Base-by-base conservation (phyloP, 1,140 invertebrate genomes). In the Pogonomyrmex barbatus region DNA sequence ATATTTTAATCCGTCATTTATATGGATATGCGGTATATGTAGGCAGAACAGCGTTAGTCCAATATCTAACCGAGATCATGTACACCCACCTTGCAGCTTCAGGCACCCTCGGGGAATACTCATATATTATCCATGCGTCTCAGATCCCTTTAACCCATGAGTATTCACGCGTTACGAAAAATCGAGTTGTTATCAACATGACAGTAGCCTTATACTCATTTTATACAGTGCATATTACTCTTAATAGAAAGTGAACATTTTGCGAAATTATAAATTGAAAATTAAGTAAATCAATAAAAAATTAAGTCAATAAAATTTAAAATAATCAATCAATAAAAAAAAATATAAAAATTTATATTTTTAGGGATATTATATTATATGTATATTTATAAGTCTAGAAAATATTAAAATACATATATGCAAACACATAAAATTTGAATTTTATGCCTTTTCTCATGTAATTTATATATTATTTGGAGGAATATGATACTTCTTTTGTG, bases 231-330 rank as follows among this genome's bases (percentile, higher is more conserved):
- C 30, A 45, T 4, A 4, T 52, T 33, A 30, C 30, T 79, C 3
- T 68, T 3, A 52, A 78, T 50, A 52, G 54, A 79, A 79, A 50
- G 36, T 33, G 14, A 10, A 63, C 52, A 81, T 56, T 68, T 39
- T 56, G 14, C 4, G 2, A 1, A 47, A 10, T 60, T 33, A 6
- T 0, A 47, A 45, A 77, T 14, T 63, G 0, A 33, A 76, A 62
- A 14, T 62, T 14, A 62, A 45, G 6, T 58, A 1, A 24, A 24
- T 10, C 2, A 73, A 24, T 24, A 24, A 24, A 24, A 24, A 24
- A 24, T 24, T 24, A 24, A 24, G 24, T 24, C 24, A 56, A 52
- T 36, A 71, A 54, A 10, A 54, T 30, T 36, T 24, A 24, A 24
- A 71, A 36, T 54, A 36, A 78, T 78, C 9, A 2, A 65, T 17